Evolutionary conservation across 2,888 invertebrate genomes (phyloP).

Genomic region (Agrotis clavis): DNA sequence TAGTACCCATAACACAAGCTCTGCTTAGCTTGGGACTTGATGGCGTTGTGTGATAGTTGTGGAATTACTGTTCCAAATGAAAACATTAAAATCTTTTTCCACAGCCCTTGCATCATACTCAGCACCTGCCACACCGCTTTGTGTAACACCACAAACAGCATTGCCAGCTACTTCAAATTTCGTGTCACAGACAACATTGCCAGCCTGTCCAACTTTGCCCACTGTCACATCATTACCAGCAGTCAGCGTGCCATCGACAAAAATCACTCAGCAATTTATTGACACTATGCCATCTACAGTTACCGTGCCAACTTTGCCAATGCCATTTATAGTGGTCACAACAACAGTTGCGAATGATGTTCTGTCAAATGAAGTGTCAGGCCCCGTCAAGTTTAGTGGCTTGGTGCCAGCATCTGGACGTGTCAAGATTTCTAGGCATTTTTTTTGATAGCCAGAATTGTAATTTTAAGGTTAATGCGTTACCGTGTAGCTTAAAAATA

Average conservation of each 20-base stretch:
- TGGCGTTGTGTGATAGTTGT: too few species aligned
- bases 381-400: slow-evolving; percentile 44
- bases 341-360: slow-evolving; percentile 12
- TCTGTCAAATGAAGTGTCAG: slow-evolving; percentile 3
- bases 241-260: slow-evolving; percentile 10
- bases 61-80: not conserved
- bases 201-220: not conserved
- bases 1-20: too few species aligned
- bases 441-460: slow-evolving; percentile 19
- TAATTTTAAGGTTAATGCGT: too few species aligned
- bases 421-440: slow-evolving; percentile 44
- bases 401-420: slow-evolving; percentile 53
- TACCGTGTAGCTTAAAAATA: too few species aligned
- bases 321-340: slow-evolving; percentile 33
- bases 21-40: too few species aligned
- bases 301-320: slow-evolving; percentile 13
- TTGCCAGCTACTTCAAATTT: not conserved
- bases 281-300: slow-evolving; percentile 2
- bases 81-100: not conserved
- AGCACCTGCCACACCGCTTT: not conserved
- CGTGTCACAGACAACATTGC: not conserved
- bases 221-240: slow-evolving; percentile 25
- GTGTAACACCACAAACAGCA: not conserved
- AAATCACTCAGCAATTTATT: not conserved
- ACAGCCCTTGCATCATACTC: slow-evolving; percentile 28